Evolutionary conservation across 2,888 invertebrate species (phyloP).

Genomic region (Panzeria rudis): DNA sequence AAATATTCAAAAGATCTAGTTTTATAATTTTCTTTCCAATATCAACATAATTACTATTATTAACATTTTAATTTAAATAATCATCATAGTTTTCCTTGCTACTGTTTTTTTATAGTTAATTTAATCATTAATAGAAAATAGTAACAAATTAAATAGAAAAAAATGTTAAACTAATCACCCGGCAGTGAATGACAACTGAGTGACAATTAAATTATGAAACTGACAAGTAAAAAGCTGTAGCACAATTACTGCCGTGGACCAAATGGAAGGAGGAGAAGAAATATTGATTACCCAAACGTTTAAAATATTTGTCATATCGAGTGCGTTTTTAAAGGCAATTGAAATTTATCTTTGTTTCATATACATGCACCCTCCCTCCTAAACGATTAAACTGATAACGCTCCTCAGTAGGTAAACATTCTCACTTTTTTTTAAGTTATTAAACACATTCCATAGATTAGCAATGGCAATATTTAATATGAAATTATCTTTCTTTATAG

Average conservation of each 20-base stretch:
- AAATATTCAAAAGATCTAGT: neutral
- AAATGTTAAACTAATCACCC: constrained; percentile 30
- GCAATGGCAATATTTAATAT: neutral
- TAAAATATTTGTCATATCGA: no score
- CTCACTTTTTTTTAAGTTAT: no score
- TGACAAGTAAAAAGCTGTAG: neutral
- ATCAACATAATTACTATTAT: constrained; percentile 27
- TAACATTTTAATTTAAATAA: constrained; percentile 21
- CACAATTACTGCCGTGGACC: neutral
- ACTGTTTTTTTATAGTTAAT: neutral
- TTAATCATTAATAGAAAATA: neutral
- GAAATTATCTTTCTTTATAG: constrained; percentile 1
- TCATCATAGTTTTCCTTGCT: constrained; percentile 1
- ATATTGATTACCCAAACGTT: no score
- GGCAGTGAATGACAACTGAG: constrained; percentile 40
- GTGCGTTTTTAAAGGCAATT: no score
- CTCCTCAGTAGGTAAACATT: no score
- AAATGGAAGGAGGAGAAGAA: neutral
- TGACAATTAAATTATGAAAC: constrained; percentile 47
- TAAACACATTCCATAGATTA: neutral
- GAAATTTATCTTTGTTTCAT: no score
- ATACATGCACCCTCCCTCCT: no score
- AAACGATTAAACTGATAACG: no score
- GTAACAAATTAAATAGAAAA: neutral
- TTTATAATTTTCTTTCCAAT: neutral